Percentiles rank a stretch among this genome's conserved stretches.
Evolutionary conservation across 35 echinoderm and acorn worm species (phyloP).

Genomic region (Ophiothrix spiculata): DNA sequence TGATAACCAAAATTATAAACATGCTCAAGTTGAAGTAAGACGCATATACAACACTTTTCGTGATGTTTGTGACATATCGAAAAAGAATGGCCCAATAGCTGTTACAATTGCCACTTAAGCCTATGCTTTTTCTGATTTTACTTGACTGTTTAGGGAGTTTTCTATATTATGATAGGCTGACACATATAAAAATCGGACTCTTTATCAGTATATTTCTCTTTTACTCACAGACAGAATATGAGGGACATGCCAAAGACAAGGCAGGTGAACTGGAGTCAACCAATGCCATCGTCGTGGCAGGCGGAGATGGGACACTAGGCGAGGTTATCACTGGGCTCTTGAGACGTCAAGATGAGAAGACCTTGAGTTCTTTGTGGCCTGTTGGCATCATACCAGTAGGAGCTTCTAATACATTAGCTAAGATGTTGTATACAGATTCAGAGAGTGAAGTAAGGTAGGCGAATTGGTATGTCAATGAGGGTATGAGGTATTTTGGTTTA

Average conservation of each 20-base stretch:
- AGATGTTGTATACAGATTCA: slow-evolving; percentile 69
- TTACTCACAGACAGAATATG: slow-evolving; percentile 63
- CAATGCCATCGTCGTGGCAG: slow-evolving; percentile 75
- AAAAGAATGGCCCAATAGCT: no score
- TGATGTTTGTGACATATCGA: no score
- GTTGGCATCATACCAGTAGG: slow-evolving; percentile 89
- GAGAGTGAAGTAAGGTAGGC: slow-evolving; percentile 87
- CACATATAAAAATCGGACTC: background rate
- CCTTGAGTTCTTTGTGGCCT: slow-evolving; percentile 65
- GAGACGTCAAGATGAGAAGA: slow-evolving; percentile 66
- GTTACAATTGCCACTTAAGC: no score
- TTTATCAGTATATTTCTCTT: background rate
- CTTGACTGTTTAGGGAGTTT: no score
- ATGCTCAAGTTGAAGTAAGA: no score
- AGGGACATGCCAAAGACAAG: slow-evolving; percentile 85
- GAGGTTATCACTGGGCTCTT: slow-evolving; percentile 89
- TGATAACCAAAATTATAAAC: no score
- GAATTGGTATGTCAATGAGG: no score
- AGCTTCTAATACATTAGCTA: slow-evolving; percentile 81
- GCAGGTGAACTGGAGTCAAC: slow-evolving; percentile 35
- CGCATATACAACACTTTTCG: no score
- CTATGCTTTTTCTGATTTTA: no score
- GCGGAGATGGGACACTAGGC: slow-evolving; percentile 85
- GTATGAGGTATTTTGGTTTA: no score
- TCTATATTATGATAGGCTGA: no score